Conservation (phyloP, 2,888 invertebrate genomes). For the Trissoscelio sp. region DNA sequence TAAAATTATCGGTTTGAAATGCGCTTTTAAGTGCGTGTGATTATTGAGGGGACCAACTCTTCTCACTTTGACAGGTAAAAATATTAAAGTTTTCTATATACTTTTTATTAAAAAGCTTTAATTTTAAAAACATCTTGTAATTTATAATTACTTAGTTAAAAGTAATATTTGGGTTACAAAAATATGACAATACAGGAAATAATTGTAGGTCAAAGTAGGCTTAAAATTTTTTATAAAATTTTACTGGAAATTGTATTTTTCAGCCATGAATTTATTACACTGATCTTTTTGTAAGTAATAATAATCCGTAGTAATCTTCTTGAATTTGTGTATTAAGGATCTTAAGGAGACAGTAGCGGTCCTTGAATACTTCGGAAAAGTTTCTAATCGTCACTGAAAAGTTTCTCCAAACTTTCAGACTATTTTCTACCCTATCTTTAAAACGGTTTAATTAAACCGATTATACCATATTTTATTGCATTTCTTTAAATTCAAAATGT, state of each 20-base stretch:
- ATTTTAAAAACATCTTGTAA: too few species aligned
- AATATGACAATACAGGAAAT: too few species aligned
- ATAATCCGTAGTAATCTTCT: slow-evolving; percentile 36
- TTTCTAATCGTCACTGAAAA: slow-evolving; percentile 39
- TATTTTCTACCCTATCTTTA: slow-evolving; percentile 19
- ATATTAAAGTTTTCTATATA: slow-evolving; percentile 5
- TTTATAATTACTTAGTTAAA: too few species aligned
- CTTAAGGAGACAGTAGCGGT: not conserved
- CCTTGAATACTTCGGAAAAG: slow-evolving; percentile 15
- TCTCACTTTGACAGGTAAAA: slow-evolving; percentile 46
- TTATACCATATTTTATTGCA: not conserved
- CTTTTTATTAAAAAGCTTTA: too few species aligned
- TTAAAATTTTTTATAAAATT: slow-evolving; percentile 2
- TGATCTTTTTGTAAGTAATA: not conserved
- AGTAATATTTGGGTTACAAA: too few species aligned
- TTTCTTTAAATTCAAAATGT: too few species aligned
- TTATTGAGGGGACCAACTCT: slow-evolving; percentile 29
- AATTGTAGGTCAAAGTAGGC: not conserved
- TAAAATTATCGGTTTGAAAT: slow-evolving; percentile 15
- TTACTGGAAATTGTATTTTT: too few species aligned
- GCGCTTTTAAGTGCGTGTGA: slow-evolving; percentile 31
- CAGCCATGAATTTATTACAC: not conserved
- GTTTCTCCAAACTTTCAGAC: slow-evolving; percentile 55
- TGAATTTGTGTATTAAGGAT: slow-evolving; percentile 11
- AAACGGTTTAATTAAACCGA: not conserved